Conservation (phyloP, 1,140 invertebrate species). For the Bombus waltoni region DNA sequence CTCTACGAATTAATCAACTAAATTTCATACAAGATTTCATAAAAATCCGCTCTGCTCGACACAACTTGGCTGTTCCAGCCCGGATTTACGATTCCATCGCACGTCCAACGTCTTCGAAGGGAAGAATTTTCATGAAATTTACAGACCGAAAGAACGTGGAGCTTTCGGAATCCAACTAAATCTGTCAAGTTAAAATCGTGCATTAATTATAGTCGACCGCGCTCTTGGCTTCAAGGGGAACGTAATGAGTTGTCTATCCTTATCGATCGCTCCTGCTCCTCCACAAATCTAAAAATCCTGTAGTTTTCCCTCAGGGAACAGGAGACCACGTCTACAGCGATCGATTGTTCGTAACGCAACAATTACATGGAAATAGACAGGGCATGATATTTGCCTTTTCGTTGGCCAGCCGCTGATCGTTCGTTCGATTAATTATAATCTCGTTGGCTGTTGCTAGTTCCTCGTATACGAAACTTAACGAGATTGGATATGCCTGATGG, state of each 20-base stretch:
- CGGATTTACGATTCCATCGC: background rate
- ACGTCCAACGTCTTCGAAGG: background rate
- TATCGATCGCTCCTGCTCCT: too few relatives aligned
- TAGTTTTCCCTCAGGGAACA: too few relatives aligned
- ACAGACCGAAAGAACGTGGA: background rate
- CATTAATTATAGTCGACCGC: background rate
- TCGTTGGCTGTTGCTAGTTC: background rate
- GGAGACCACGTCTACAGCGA: too few relatives aligned
- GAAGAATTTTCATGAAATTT: too few relatives aligned
- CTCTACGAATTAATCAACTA: background rate
- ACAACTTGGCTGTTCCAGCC: background rate
- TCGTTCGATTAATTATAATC: background rate
- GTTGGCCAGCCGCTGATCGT: too few relatives aligned
- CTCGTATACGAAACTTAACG: background rate
- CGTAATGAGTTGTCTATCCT: too few relatives aligned
- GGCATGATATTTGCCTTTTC: background rate
- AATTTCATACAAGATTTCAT: background rate
- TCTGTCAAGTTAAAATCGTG: too few relatives aligned
- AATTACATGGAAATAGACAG: background rate
- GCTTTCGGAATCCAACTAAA: background rate
- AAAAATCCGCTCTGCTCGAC: background rate
- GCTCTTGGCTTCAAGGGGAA: background rate
- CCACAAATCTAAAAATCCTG: too few relatives aligned
- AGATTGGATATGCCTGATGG: too few relatives aligned
- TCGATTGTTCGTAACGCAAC: too few relatives aligned